Evolutionary conservation across 2,113 vertebrate genomes (phyloP), one percentile per base, ranked within the genome.

Genomic region (Thryonomys swinderianus): DNA sequence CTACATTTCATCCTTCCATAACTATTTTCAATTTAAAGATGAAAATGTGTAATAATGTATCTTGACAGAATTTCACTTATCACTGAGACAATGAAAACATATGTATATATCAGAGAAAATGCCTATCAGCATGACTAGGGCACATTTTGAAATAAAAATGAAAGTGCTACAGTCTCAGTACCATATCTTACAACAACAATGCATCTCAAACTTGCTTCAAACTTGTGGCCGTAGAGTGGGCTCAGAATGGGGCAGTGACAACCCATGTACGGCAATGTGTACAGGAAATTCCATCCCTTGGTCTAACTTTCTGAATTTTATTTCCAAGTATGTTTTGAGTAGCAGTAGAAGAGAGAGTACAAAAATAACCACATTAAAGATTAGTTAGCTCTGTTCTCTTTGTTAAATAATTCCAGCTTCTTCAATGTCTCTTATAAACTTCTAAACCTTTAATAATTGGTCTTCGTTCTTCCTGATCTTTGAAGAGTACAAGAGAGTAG

Each of bases 321-420:
- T 84, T 71, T 94, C 40, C 23, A 73, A 94, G 51, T 81, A 85
- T 80, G 34, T 83, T 74, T 86, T 83, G 42, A 84, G 34, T 62
- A 61, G 2, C 25, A 21, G 45, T 3, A 89, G 53, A 87, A 48
- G 51, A 85, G 76, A 76, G 10, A 71, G 11, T 53, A 79, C 21
- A 93, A 92, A 93, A 80, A 62, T 55, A 88, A 57, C 12, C 25
- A 66, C 40, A 86, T 74, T 74, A 53, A 51, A 95, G 59, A 6
- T 23, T 32, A 61, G 93, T 62, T 69, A 76, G 55, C 42, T 21
- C 9, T 21, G 53, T 64, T 74, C 20, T 64, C 18, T 79, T 69
- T 84, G 37, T 45, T 93, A 84, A 97, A 81, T 84, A 80, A 85
- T n/a, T 66, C 7, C 3, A 71, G 27, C 42, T 76, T 3, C 83